A percentile compares a stretch with the other conserved stretches of the same genome.
These are phyloP conservation scores for Phasia obesa DNA, from an alignment of 2,888 invertebrate species.

Conservation along the genomic window DNA sequence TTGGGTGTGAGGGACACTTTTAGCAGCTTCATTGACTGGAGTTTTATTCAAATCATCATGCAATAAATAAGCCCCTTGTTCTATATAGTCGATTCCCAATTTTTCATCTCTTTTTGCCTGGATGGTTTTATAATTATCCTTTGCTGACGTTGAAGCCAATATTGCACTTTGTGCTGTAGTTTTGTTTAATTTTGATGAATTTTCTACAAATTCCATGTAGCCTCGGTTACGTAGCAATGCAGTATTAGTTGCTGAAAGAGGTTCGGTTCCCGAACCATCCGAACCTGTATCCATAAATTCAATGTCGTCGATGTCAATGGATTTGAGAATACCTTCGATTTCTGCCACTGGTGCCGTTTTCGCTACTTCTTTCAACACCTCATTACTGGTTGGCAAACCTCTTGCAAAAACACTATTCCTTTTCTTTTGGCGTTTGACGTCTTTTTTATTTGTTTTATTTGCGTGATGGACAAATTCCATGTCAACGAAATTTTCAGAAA, in stretches of 20 bases:
- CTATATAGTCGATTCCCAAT: slow-evolving; percentile 85
- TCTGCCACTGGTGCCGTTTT: slow-evolving; percentile 77
- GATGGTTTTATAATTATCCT: slow-evolving; percentile 48
- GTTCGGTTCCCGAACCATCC: slow-evolving; percentile 89
- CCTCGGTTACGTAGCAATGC: slow-evolving; percentile 85
- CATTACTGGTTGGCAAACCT: slow-evolving; percentile 77
- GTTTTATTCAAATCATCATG: slow-evolving; percentile 79
- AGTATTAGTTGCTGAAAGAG: slow-evolving; percentile 84
- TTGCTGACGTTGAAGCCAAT: background rate
- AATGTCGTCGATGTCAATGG: slow-evolving; percentile 88
- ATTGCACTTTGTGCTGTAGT: slow-evolving; percentile 23
- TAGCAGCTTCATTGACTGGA: slow-evolving; percentile 81
- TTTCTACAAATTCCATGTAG: slow-evolving; percentile 86
- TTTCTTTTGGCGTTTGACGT: slow-evolving; percentile 79
- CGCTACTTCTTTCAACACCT: slow-evolving; percentile 75
- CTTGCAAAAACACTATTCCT: slow-evolving; percentile 73
- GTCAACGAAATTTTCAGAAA: slow-evolving; percentile 89
- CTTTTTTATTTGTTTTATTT: slow-evolving; percentile 82
- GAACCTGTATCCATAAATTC: slow-evolving; percentile 94
- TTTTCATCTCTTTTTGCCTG: slow-evolving; percentile 81
- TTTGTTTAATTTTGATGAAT: slow-evolving; percentile 65
- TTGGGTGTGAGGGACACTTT: slow-evolving; percentile 59
- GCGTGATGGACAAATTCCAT: slow-evolving; percentile 85
- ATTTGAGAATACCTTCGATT: slow-evolving; percentile 81
- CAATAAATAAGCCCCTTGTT: slow-evolving; percentile 82